Conservation (phyloP, 2,797 vertebrate genomes). For the Esox masquinongy region DNA sequence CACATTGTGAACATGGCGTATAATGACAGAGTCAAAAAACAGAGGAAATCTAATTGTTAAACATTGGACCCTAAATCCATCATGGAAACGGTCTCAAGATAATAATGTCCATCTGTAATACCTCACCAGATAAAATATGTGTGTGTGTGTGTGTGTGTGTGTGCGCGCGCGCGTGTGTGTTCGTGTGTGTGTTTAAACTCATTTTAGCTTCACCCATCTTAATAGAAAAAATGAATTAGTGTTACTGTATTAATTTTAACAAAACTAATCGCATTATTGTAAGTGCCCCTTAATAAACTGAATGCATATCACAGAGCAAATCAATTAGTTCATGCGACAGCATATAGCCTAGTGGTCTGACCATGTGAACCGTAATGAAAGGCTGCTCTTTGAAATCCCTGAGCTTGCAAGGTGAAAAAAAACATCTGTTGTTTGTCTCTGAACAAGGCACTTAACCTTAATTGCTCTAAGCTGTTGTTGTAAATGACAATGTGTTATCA, state of each 20-base stretch:
- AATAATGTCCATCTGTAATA: not conserved
- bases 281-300: not conserved
- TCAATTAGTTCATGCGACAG: not conserved
- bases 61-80: not conserved
- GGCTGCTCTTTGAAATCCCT: too few species aligned
- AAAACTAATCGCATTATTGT: not conserved
- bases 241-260: not conserved
- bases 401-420: too few species aligned
- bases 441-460: too few species aligned
- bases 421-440: too few species aligned
- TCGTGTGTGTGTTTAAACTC: not conserved
- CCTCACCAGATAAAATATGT: not conserved
- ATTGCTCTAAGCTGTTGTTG: too few species aligned
- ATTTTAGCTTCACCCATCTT: not conserved
- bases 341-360: too few species aligned
- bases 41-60: not conserved
- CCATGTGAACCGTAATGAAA: too few species aligned
- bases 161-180: not conserved
- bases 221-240: constrained; percentile 1
- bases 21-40: not conserved
- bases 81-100: constrained; percentile 9
- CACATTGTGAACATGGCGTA: too few species aligned
- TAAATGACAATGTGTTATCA: too few species aligned
- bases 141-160: not conserved
- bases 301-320: not conserved